Conservation (phyloP, 2,113 vertebrate species). For the Rhizomys pruinosus region DNA sequence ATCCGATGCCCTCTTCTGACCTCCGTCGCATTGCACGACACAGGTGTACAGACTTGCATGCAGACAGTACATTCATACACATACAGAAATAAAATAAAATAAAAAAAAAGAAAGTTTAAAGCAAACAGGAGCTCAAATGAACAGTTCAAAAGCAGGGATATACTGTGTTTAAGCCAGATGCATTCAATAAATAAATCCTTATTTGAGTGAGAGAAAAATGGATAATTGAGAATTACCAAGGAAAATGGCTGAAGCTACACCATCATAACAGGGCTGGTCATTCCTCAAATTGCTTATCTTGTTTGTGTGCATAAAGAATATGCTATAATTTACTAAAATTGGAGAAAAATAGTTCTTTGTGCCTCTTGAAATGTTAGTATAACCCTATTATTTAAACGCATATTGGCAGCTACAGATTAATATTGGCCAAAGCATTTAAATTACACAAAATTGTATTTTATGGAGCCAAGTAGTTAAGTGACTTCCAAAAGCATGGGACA, state of each 20-base stretch:
- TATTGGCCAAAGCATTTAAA: conserved; percentile 61
- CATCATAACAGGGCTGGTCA: background rate
- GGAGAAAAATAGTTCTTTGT: conserved; percentile 29
- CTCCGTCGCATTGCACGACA: too few species aligned
- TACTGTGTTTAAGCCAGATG: background rate
- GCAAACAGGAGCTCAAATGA: background rate
- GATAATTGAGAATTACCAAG: background rate
- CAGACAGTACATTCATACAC: too few species aligned
- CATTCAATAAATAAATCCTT: conserved; percentile 9
- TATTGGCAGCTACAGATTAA: conserved; percentile 62
- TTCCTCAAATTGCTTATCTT: conserved; percentile 57
- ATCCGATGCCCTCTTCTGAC: too few species aligned
- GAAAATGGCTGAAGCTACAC: conserved; percentile 30
- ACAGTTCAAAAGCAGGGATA: background rate
- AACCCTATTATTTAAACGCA: conserved; percentile 67
- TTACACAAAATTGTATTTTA: conserved; percentile 71
- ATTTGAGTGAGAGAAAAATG: background rate
- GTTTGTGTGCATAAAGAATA: conserved; percentile 47
- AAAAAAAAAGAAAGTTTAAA: background rate
- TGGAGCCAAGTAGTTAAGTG: conserved; percentile 66
- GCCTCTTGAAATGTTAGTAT: conserved; percentile 46
- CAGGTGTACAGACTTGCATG: too few species aligned
- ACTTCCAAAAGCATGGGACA: conserved; percentile 57
- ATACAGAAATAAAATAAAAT: too few species aligned
- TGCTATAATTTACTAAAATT: conserved; percentile 63